Evolutionary conservation across 2,888 invertebrate species (phyloP).

Genomic region (Bedellia somnulentella): DNA sequence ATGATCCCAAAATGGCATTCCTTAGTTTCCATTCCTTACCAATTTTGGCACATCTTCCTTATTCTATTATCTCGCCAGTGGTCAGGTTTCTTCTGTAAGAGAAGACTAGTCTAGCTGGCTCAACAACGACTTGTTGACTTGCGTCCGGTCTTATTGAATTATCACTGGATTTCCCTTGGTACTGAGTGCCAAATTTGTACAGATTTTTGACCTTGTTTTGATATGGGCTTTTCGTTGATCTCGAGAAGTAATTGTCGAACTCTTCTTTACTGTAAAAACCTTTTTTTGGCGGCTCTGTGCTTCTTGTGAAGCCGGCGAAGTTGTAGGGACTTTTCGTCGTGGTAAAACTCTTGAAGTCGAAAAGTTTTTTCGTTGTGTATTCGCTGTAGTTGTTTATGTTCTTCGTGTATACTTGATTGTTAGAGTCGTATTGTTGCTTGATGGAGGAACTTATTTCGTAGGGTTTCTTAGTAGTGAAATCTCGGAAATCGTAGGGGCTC

Average conservation of each 20-base stretch:
- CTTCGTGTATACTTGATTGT: too few relatives aligned
- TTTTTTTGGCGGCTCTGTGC: conserved; percentile 21
- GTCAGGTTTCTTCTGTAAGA: conserved; percentile 47
- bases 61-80: conserved; percentile 26
- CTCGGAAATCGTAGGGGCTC: conserved; percentile 59
- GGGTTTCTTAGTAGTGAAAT: conserved; percentile 41
- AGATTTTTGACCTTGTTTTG: conserved; percentile 37
- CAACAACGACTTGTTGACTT: conserved; percentile 50
- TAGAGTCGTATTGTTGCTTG: too few relatives aligned
- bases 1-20: too few relatives aligned
- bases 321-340: too few relatives aligned
- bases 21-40: too few relatives aligned
- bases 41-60: conserved; percentile 25
- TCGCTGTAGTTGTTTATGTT: too few relatives aligned
- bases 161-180: conserved; percentile 42
- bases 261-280: conserved; percentile 42
- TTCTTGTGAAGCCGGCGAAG: conserved; percentile 22
- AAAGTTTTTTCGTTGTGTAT: too few relatives aligned
- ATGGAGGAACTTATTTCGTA: too few relatives aligned
- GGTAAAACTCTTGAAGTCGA: conserved; percentile 42
- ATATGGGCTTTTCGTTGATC: conserved; percentile 58
- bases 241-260: conserved; percentile 30
- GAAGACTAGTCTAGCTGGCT: conserved; percentile 39
- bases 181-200: conserved; percentile 51
- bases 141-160: conserved; percentile 52